Conservation (phyloP, 2,113 vertebrate species). For the Nannobrachium achirus region DNA sequence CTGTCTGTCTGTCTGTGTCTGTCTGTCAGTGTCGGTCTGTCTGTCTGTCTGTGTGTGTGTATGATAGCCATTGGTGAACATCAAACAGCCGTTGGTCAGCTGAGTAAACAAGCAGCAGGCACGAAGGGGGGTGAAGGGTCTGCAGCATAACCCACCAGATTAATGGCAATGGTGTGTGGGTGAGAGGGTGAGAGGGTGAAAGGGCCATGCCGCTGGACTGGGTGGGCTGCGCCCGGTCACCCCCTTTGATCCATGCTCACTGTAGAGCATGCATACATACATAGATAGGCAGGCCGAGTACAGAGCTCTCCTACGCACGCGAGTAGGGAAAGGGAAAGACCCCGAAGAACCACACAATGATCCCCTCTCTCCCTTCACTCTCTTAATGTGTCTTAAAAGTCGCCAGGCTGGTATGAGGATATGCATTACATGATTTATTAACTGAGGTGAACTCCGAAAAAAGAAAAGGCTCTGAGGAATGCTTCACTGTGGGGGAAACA, state of each 20-base stretch:
- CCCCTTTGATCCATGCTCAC: constrained; percentile 66
- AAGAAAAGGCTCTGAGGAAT: constrained; percentile 57
- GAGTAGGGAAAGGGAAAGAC: neutral
- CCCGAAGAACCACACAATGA: constrained; percentile 66
- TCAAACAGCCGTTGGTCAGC: constrained; percentile 73
- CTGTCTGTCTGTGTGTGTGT: constrained; percentile 8
- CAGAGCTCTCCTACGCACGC: constrained; percentile 41
- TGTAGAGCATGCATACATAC: constrained; percentile 33
- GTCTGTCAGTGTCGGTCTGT: constrained; percentile 16
- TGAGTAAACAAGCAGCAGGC: constrained; percentile 72
- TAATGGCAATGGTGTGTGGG: constrained; percentile 71
- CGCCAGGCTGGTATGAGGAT: constrained; percentile 41
- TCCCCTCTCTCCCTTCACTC: constrained; percentile 43
- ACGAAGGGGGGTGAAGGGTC: neutral
- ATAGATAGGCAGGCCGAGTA: constrained; percentile 19
- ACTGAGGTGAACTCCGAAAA: constrained; percentile 61
- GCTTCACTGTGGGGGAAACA: constrained; percentile 65
- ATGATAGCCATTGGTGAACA: constrained; percentile 60
- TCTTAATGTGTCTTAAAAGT: neutral
- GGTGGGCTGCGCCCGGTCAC: constrained; percentile 53
- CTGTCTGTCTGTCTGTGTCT: constrained; percentile 6
- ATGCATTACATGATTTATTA: constrained; percentile 75
- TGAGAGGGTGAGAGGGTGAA: constrained; percentile 74
- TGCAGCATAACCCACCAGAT: constrained; percentile 59
- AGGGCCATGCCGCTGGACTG: constrained; percentile 50